Conservation (phyloP, 2,797 vertebrate genomes). For the Dicrostonyx torquatus region DNA sequence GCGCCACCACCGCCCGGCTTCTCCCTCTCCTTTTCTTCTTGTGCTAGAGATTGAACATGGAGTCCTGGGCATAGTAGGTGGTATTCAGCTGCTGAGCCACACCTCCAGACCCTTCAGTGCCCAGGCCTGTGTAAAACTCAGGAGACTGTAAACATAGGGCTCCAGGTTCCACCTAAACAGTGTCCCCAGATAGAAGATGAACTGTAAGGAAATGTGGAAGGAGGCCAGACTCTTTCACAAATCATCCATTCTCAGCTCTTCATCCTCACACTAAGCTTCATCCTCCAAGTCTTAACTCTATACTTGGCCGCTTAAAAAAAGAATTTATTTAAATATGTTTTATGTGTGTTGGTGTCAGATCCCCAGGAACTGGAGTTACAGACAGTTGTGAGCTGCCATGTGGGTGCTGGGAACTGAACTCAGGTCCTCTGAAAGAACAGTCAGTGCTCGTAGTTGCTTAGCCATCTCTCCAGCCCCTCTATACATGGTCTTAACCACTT, state of each 20-base stretch:
- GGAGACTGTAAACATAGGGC: background rate
- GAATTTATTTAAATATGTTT: no score
- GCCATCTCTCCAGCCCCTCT: no score
- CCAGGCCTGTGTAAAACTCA: background rate
- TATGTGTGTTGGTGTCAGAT: no score
- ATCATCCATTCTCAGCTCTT: background rate
- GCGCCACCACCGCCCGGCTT: no score
- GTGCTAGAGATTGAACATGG: background rate
- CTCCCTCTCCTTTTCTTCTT: background rate
- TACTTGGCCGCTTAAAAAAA: background rate
- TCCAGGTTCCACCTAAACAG: background rate
- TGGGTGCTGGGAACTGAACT: no score
- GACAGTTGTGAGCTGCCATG: no score
- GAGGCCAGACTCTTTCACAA: background rate
- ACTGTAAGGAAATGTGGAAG: background rate
- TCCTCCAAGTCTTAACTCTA: background rate
- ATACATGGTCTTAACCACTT: background rate
- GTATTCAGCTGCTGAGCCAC: background rate
- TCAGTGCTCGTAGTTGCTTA: no score
- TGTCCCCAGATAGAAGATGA: background rate
- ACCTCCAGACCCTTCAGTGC: background rate
- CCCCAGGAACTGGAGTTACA: no score
- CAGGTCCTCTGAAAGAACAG: no score
- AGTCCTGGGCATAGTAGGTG: background rate
- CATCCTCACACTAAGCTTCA: background rate